A percentile compares a stretch with the other conserved stretches of the same genome.
phyloP scores from a whole-genome alignment of 2,797 vertebrate species.

The Galaxias olidus region DNA sequence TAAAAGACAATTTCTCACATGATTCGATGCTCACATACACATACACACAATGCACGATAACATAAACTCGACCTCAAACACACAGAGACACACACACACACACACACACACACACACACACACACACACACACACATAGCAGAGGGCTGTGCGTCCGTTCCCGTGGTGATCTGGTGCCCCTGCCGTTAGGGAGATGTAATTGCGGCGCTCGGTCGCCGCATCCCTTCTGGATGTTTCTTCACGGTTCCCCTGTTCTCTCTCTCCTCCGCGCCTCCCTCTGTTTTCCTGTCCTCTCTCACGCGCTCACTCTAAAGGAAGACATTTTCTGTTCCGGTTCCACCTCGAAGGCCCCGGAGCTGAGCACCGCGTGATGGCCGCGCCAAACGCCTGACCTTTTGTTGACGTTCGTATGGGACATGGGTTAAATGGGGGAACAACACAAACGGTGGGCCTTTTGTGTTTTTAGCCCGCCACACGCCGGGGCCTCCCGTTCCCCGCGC shows the following conservation, averaged over 20 bases:
- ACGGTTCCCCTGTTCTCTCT: slow-evolving; percentile 42
- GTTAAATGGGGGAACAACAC: too few relatives aligned
- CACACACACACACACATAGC: slow-evolving; percentile 4
- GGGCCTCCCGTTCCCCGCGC: too few relatives aligned
- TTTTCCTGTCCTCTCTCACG: slow-evolving; percentile 27
- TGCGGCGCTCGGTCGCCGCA: slow-evolving; percentile 27
- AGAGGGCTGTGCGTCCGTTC: slow-evolving; percentile 13
- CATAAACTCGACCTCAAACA: neutral
- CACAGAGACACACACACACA: slow-evolving; percentile 27
- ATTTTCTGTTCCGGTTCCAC: slow-evolving; percentile 40
- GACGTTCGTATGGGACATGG: too few relatives aligned
- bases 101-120: neutral
- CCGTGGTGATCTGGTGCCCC: slow-evolving; percentile 40
- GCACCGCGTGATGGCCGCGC: neutral
- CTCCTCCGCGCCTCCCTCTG: slow-evolving; percentile 49
- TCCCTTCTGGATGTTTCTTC: slow-evolving; percentile 21
- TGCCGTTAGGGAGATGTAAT: slow-evolving; percentile 40
- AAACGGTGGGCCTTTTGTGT: too few relatives aligned
- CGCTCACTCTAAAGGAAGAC: slow-evolving; percentile 73
- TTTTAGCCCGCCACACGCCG: too few relatives aligned
- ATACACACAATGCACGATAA: neutral
- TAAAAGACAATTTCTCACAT: too few relatives aligned
- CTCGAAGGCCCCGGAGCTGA: neutral
- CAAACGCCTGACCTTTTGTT: too few relatives aligned
- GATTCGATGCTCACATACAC: neutral